These are phyloP conservation scores for Rhadinocentrus ornatus DNA, from an alignment of 2,797 vertebrate species.

Conservation along the genomic window DNA sequence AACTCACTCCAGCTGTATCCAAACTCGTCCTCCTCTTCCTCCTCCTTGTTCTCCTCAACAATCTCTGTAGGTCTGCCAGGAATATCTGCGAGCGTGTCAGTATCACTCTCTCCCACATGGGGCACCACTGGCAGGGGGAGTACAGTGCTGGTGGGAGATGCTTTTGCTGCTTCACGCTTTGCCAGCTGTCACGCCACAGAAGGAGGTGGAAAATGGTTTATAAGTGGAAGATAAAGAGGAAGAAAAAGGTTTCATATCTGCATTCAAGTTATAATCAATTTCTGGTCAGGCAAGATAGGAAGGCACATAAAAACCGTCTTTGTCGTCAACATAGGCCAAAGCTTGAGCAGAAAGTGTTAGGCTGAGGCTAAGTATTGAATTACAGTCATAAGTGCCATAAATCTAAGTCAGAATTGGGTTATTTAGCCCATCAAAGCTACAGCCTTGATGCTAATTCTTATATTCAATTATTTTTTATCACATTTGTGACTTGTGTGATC, in stretches of 20 bases:
- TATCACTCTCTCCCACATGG: constrained; percentile 83
- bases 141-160: constrained; percentile 68
- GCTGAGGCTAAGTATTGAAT: background rate
- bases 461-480: background rate
- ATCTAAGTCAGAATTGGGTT: constrained; percentile 12
- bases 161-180: constrained; percentile 85
- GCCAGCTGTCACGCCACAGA: constrained; percentile 76
- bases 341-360: constrained; percentile 33
- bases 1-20: constrained; percentile 97
- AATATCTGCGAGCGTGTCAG: constrained; percentile 76
- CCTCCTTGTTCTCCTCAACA: constrained; percentile 56
- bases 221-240: constrained; percentile 46
- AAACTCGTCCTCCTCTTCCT: constrained; percentile 86
- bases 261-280: constrained; percentile 34
- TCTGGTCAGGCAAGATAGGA: constrained; percentile 5
- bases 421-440: background rate
- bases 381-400: background rate
- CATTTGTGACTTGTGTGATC: constrained; percentile 6
- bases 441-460: background rate
- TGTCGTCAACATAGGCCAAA: constrained; percentile 42
- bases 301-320: constrained; percentile 26
- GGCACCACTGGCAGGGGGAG: constrained; percentile 82
- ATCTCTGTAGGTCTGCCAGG: constrained; percentile 65
- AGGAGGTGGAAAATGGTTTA: constrained; percentile 39
- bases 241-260: constrained; percentile 21